These are phyloP conservation scores for Falco cherrug DNA, from an alignment of 2,797 vertebrate genomes.

Conservation along the genomic window DNA sequence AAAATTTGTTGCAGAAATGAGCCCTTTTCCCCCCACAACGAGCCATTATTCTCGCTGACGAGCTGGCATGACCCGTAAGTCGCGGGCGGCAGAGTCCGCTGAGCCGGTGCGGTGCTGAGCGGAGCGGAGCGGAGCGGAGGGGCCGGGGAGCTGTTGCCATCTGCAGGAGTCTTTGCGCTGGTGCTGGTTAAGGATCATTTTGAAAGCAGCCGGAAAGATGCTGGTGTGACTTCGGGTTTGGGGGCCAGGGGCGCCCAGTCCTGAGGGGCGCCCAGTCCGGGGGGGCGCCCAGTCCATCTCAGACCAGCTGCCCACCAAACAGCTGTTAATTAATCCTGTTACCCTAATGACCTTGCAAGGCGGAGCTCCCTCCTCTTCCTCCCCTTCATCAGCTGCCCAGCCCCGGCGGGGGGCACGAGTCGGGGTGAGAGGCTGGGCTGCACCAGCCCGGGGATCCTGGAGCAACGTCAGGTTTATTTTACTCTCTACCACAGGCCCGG, in stretches of 20 bases:
- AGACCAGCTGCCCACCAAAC: background rate
- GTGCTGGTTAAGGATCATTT: background rate
- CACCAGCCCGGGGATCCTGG: too few species aligned
- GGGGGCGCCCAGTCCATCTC: background rate
- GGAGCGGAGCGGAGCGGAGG: too few species aligned
- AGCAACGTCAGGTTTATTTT: too few species aligned
- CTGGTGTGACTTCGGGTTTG: background rate
- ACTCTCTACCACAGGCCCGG: background rate
- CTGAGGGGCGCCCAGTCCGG: background rate
- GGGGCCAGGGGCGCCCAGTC: background rate
- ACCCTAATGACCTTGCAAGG: background rate
- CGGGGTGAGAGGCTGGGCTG: too few species aligned
- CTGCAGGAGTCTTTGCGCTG: conserved; percentile 29
- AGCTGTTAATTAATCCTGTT: fast-evolving
- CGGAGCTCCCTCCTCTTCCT: background rate
- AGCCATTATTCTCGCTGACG: background rate
- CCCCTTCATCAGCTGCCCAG: background rate
- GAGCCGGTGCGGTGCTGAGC: background rate
- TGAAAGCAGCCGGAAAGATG: background rate
- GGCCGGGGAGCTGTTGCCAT: conserved; percentile 58
- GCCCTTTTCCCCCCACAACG: background rate
- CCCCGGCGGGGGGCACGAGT: too few species aligned
- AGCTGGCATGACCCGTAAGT: background rate
- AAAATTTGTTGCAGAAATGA: background rate
- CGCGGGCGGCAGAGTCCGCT: too few species aligned